These are phyloP conservation scores for Rhorus exstirpatorius DNA, from an alignment of 2,888 invertebrate genomes.

Conservation along the genomic window DNA sequence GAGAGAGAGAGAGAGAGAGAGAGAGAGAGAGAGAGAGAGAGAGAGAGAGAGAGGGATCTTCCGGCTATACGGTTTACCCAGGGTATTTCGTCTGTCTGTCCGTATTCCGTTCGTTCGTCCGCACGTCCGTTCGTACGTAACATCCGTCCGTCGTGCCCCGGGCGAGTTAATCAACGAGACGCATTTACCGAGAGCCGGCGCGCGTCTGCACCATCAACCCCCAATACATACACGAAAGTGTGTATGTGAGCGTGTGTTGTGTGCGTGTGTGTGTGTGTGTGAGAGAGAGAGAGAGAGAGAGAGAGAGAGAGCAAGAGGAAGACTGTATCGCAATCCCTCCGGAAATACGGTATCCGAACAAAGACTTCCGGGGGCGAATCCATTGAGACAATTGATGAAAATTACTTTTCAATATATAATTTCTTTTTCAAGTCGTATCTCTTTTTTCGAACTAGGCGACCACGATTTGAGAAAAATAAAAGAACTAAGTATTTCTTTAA, in stretches of 20 bases:
- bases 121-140: constrained; percentile 60
- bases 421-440: not conserved
- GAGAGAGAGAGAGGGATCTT: constrained; percentile 49
- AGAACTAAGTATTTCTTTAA: too few relatives aligned
- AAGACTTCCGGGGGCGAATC: constrained; percentile 50
- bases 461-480: too few relatives aligned
- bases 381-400: constrained; percentile 9
- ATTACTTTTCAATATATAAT: not conserved
- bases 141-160: constrained; percentile 69
- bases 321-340: constrained; percentile 12
- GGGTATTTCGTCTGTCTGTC: constrained; percentile 63
- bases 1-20: constrained; percentile 14
- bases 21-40: constrained; percentile 9
- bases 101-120: constrained; percentile 64
- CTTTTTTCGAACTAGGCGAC: too few relatives aligned
- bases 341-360: constrained; percentile 52
- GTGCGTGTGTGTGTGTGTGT: too few relatives aligned
- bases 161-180: constrained; percentile 81
- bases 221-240: constrained; percentile 22
- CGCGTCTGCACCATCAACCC: constrained; percentile 43
- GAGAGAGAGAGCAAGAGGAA: constrained; percentile 14
- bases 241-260: too few relatives aligned
- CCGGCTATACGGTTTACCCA: constrained; percentile 59
- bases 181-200: constrained; percentile 72
- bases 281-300: constrained; percentile 38